Conservation (phyloP, 2,113 vertebrate species). For the Scomber colias region DNA sequence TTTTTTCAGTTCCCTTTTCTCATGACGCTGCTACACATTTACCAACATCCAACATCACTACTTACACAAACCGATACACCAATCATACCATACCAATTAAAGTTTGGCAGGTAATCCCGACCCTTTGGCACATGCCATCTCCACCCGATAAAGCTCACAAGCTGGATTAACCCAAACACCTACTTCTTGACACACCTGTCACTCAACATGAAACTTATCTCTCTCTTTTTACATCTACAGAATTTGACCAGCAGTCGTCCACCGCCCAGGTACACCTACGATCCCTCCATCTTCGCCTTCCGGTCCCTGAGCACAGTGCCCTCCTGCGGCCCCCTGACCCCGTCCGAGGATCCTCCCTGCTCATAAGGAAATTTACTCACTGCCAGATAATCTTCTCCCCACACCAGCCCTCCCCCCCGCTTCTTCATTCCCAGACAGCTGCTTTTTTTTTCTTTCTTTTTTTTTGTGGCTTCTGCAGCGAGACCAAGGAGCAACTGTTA, state of each 20-base stretch:
- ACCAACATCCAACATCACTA: neutral
- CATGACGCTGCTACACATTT: neutral
- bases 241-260: constrained; percentile 85
- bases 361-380: constrained; percentile 79
- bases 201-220: constrained; percentile 13
- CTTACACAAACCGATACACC: neutral
- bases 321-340: constrained; percentile 87
- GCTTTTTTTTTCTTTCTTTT: constrained; percentile 14
- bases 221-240: constrained; percentile 75
- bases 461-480: constrained; percentile 53
- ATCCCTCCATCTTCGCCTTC: constrained; percentile 93
- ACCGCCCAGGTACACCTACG: constrained; percentile 87
- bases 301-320: constrained; percentile 91
- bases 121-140: neutral
- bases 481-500: constrained; percentile 46
- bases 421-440: constrained; percentile 48
- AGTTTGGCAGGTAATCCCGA: constrained; percentile 8
- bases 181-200: constrained; percentile 2
- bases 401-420: neutral
- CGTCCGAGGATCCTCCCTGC: constrained; percentile 89
- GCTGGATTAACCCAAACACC: constrained; percentile 27
- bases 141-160: constrained; percentile 17
- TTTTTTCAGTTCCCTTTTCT: constrained; percentile 1
- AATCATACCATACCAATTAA: neutral
- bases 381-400: constrained; percentile 51